Percentiles rank a stretch among this genome's conserved stretches.
Evolutionary conservation across 2,797 vertebrate species (phyloP).

Genomic region (Parauchenoglanis ngamensis): DNA sequence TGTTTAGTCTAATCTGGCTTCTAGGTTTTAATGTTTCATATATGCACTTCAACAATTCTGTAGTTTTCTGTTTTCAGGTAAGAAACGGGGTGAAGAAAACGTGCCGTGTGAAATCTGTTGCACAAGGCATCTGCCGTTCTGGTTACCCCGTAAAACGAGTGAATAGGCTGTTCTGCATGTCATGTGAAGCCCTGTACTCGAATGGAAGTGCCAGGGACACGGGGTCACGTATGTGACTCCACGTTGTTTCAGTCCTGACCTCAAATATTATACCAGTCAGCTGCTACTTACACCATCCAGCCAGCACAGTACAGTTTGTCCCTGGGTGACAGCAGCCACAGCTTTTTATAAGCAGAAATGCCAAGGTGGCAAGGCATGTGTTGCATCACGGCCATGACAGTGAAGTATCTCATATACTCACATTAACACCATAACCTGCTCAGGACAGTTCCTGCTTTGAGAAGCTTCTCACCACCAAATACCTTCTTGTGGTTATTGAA

Average conservation of each 20-base stretch:
- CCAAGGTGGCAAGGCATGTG: constrained; percentile 45
- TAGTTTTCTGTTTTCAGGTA: not conserved
- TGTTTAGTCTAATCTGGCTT: not conserved
- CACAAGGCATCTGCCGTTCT: constrained; percentile 11
- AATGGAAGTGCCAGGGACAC: constrained; percentile 58
- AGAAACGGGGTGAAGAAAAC: not conserved
- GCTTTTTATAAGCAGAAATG: constrained; percentile 72
- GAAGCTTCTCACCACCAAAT: not conserved
- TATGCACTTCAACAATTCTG: not conserved
- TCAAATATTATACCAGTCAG: constrained; percentile 65
- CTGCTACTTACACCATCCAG: constrained; percentile 80
- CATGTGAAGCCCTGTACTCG: constrained; percentile 59
- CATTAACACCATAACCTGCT: constrained; percentile 1
- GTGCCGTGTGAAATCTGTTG: constrained; percentile 10
- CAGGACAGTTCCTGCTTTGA: not conserved
- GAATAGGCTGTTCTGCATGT: constrained; percentile 30
- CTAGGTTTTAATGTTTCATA: not conserved
- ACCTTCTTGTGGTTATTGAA: not conserved
- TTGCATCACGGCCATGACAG: constrained; percentile 13
- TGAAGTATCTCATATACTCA: not conserved
- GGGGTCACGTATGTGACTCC: constrained; percentile 62
- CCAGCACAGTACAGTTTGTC: constrained; percentile 72
- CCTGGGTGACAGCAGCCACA: constrained; percentile 67
- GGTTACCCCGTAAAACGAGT: constrained; percentile 32
- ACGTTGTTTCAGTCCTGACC: constrained; percentile 47